Evolutionary conservation across 2,888 invertebrate genomes (phyloP).

Genomic region (Aspidapion aeneum): DNA sequence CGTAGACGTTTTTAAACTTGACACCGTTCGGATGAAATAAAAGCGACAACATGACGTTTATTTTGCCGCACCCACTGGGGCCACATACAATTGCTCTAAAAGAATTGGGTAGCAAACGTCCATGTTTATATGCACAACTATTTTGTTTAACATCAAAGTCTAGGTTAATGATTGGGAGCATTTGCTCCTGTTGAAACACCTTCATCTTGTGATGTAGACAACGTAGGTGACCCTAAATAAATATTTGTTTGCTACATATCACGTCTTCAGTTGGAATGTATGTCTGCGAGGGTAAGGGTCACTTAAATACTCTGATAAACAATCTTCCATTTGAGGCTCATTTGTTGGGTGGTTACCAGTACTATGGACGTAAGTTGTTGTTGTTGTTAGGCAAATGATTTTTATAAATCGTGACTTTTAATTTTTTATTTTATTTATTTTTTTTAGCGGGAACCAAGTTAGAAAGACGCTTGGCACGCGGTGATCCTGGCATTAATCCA

Average conservation of each 20-base stretch:
- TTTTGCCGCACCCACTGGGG: slow-evolving; percentile 13
- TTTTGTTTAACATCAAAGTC: background rate
- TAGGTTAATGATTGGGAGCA: background rate
- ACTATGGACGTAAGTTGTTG: too few species aligned
- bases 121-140: slow-evolving; percentile 6
- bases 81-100: slow-evolving; percentile 14
- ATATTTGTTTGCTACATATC: background rate
- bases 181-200: background rate
- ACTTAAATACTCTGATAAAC: slow-evolving; percentile 21
- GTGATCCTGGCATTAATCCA: slow-evolving; percentile 37
- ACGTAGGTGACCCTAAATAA: background rate
- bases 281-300: slow-evolving; percentile 15
- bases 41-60: slow-evolving; percentile 14
- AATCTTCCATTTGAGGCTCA: slow-evolving; percentile 24
- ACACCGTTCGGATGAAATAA: slow-evolving; percentile 15
- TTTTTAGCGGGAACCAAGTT: slow-evolving; percentile 28
- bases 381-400: too few species aligned
- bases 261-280: background rate
- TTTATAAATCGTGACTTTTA: too few species aligned
- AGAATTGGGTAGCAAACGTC: slow-evolving; percentile 11
- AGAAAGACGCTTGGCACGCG: slow-evolving; percentile 30
- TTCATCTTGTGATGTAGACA: background rate
- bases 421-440: too few species aligned
- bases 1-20: slow-evolving; percentile 23
- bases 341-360: slow-evolving; percentile 22